These are phyloP conservation scores for Gerosis bhagava DNA, from an alignment of 2,888 invertebrate genomes.

Conservation along the genomic window DNA sequence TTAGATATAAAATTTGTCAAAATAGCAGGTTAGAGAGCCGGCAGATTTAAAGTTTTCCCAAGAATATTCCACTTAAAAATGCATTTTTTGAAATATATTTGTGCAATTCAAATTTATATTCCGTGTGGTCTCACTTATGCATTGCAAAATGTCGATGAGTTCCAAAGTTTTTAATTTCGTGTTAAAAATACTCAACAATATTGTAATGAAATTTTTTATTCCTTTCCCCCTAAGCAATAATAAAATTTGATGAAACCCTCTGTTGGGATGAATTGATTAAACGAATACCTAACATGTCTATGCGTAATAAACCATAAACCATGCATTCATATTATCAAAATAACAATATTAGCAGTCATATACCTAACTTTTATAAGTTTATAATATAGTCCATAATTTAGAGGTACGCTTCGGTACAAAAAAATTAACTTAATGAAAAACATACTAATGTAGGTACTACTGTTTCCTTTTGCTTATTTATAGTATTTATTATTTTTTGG, in stretches of 20 bases:
- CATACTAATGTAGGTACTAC: no score
- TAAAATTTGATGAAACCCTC: constrained; percentile 70
- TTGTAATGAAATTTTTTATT: constrained; percentile 48
- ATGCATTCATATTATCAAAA: constrained; percentile 43
- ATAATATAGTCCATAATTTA: constrained; percentile 5
- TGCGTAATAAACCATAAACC: constrained; percentile 50
- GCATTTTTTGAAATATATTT: no score
- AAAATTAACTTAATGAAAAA: no score
- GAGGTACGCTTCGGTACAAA: no score
- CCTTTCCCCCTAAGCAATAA: constrained; percentile 54
- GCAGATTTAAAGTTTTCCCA: no score
- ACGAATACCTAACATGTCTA: constrained; percentile 62
- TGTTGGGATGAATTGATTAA: constrained; percentile 66
- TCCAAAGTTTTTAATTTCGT: constrained; percentile 50
- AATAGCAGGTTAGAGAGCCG: no score
- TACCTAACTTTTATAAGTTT: constrained; percentile 48
- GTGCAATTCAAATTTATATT: constrained; percentile 39
- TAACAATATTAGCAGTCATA: constrained; percentile 42
- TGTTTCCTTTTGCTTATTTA: no score
- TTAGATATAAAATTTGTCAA: no score
- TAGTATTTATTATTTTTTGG: no score
- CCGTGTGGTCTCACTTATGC: no score
- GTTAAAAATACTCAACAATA: constrained; percentile 53
- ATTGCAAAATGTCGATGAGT: constrained; percentile 50
- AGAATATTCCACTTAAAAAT: no score